Percentiles rank a stretch among this genome's conserved stretches.
Evolutionary conservation across 1,140 invertebrate genomes (phyloP).

Genomic region (Drosophila biarmipes): DNA sequence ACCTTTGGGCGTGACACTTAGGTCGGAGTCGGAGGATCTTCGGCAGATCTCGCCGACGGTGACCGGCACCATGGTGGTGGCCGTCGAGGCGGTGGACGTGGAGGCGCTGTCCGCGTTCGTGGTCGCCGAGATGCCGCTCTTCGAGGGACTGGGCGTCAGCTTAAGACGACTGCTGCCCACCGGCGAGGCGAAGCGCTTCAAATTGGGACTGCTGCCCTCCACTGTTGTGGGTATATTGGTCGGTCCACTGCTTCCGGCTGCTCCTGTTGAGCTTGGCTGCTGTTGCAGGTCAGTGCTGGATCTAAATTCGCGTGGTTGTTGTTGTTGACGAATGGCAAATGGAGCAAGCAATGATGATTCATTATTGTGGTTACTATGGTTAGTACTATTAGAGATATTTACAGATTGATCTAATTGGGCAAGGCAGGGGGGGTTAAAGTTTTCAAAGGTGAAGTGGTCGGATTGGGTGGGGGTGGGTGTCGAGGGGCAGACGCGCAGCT

Average conservation of each 20-base stretch:
- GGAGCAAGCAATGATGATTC: constrained; percentile 83
- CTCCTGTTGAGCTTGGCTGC: constrained; percentile 23
- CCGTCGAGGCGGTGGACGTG: constrained; percentile 68
- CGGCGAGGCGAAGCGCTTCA: constrained; percentile 65
- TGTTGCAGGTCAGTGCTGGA: constrained; percentile 64
- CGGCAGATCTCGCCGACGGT: constrained; percentile 87
- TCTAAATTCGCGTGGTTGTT: constrained; percentile 56
- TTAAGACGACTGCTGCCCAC: constrained; percentile 58
- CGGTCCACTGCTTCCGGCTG: constrained; percentile 7
- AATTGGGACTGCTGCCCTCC: constrained; percentile 45
- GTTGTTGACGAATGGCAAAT: constrained; percentile 70
- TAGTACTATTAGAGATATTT: constrained; percentile 82
- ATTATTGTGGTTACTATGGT: constrained; percentile 81
- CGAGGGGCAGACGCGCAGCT: constrained; percentile 73
- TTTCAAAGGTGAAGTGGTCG: constrained; percentile 49
- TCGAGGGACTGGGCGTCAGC: constrained; percentile 78
- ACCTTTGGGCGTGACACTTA: constrained; percentile 97
- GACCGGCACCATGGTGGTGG: constrained; percentile 71
- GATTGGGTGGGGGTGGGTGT: constrained; percentile 78
- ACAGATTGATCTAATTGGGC: constrained; percentile 69
- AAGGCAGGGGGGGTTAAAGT: constrained; percentile 20
- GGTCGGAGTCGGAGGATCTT: constrained; percentile 96
- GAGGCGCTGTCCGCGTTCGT: constrained; percentile 73
- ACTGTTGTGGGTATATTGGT: constrained; percentile 56
- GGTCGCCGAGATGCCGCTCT: constrained; percentile 66